Evolutionary conservation across 2,888 invertebrate species (phyloP).

Genomic region (Acronicta psi): DNA sequence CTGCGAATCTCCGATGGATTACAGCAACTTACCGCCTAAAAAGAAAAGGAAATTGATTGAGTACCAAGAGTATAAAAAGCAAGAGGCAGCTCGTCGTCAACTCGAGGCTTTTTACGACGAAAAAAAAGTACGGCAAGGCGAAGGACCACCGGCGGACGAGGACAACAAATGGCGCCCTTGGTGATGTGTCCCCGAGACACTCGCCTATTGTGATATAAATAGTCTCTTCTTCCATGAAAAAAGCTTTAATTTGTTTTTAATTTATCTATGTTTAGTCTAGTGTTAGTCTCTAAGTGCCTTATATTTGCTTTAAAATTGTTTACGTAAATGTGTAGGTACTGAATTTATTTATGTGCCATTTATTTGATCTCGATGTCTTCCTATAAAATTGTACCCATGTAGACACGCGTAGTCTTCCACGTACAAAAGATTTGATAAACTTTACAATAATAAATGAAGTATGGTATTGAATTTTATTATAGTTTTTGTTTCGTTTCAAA

Average conservation of each 20-base stretch:
- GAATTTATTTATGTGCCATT: slow-evolving; percentile 77
- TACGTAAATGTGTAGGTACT: slow-evolving; percentile 34
- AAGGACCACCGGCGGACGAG: slow-evolving; percentile 75
- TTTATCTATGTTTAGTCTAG: slow-evolving; percentile 64
- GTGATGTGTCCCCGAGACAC: slow-evolving; percentile 59
- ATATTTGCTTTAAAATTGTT: slow-evolving; percentile 47
- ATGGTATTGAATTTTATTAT: slow-evolving; percentile 29
- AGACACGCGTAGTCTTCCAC: slow-evolving; percentile 49
- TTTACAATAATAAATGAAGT: slow-evolving; percentile 42
- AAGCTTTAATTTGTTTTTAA: slow-evolving; percentile 87
- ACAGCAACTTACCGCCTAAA: slow-evolving; percentile 87
- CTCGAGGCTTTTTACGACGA: slow-evolving; percentile 79
- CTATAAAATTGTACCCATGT: slow-evolving; percentile 61
- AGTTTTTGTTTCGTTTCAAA: slow-evolving; percentile 13
- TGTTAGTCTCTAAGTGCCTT: slow-evolving; percentile 56
- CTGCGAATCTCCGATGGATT: slow-evolving; percentile 85
- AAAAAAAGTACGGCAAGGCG: slow-evolving; percentile 73
- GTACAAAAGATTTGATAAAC: slow-evolving; percentile 41
- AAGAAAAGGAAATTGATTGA: slow-evolving; percentile 88
- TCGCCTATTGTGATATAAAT: slow-evolving; percentile 81
- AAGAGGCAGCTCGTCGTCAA: slow-evolving; percentile 83
- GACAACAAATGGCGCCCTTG: slow-evolving; percentile 86
- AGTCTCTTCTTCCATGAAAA: slow-evolving; percentile 85
- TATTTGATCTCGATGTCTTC: slow-evolving; percentile 85
- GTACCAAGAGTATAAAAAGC: slow-evolving; percentile 87